Conservation (phyloP, 1,140 invertebrate genomes). For the Teleopsis dalmanni region DNA sequence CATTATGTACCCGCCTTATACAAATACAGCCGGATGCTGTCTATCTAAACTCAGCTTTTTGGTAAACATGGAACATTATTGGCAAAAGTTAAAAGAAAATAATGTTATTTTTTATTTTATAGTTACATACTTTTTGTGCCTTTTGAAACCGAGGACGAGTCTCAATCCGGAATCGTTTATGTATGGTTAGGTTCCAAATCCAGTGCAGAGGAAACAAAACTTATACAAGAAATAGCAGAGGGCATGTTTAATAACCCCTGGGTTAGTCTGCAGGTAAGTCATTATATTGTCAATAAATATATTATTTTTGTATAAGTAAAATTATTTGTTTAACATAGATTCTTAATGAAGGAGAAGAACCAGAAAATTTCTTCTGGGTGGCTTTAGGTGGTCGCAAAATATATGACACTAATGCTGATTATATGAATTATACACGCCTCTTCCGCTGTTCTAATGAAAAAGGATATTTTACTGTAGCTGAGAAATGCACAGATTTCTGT, state of each 20-base stretch:
- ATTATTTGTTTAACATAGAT: conserved; percentile 48
- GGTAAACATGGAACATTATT: conserved; percentile 49
- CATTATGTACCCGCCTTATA: conserved; percentile 87
- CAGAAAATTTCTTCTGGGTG: conserved; percentile 99
- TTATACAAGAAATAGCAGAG: conserved; percentile 89
- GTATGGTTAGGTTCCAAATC: conserved; percentile 93
- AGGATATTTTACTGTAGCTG: conserved; percentile 97
- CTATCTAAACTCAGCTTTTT: conserved; percentile 76
- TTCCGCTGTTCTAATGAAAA: conserved; percentile 99
- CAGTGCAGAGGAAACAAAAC: conserved; percentile 76
- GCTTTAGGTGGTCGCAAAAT: conserved; percentile 86
- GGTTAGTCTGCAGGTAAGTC: conserved; percentile 66
- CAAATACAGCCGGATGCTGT: conserved; percentile 78
- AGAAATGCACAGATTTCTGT: conserved; percentile 99
- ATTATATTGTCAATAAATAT: background rate
- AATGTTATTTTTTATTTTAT: conserved; percentile 14
- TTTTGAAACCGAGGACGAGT: conserved; percentile 83
- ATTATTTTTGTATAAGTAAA: background rate
- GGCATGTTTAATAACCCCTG: conserved; percentile 87
- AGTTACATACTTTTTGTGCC: conserved; percentile 95
- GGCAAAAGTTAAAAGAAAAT: background rate
- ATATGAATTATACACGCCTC: conserved; percentile 88
- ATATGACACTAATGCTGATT: conserved; percentile 86
- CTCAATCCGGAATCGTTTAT: conserved; percentile 87
- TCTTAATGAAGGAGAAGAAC: conserved; percentile 94